Percentiles rank a stretch among this genome's conserved stretches.
Evolutionary conservation across 2,113 vertebrate species (phyloP).

Genomic region (Ginglymostoma cirratum): DNA sequence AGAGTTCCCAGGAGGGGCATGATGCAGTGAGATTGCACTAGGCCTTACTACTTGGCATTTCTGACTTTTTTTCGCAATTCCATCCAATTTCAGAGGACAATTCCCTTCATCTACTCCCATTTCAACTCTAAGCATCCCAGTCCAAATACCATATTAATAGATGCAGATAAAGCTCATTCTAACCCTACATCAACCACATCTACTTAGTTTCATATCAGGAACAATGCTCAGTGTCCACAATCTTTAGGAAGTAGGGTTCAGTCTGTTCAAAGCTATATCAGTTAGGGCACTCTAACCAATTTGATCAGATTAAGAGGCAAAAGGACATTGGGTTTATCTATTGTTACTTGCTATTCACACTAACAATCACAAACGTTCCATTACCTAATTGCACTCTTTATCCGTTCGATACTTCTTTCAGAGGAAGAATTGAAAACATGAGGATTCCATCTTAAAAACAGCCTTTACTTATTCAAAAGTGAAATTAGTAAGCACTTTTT

Average conservation of each 20-base stretch:
- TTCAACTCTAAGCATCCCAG: not conserved
- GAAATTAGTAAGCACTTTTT: not conserved
- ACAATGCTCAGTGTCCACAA: not conserved
- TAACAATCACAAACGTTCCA: not conserved
- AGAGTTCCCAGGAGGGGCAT: not conserved
- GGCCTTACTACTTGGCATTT: not conserved
- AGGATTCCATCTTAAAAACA: not conserved
- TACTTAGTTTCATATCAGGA: not conserved
- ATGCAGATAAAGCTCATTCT: not conserved
- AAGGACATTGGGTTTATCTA: not conserved
- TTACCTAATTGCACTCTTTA: not conserved
- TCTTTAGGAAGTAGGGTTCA: not conserved
- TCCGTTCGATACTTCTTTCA: not conserved
- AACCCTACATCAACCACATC: not conserved
- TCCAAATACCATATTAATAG: not conserved
- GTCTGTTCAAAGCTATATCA: not conserved
- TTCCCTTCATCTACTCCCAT: not conserved
- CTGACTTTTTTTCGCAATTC: not conserved
- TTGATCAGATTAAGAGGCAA: not conserved
- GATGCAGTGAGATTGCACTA: not conserved
- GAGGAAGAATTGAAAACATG: not conserved
- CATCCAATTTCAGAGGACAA: not conserved
- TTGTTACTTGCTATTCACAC: not conserved
- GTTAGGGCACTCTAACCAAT: not conserved
- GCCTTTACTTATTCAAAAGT: not conserved